A percentile compares a stretch with the other conserved stretches of the same genome.
phyloP scores from a whole-genome alignment of 1,140 invertebrate species.

The Brachystomella parvula region DNA sequence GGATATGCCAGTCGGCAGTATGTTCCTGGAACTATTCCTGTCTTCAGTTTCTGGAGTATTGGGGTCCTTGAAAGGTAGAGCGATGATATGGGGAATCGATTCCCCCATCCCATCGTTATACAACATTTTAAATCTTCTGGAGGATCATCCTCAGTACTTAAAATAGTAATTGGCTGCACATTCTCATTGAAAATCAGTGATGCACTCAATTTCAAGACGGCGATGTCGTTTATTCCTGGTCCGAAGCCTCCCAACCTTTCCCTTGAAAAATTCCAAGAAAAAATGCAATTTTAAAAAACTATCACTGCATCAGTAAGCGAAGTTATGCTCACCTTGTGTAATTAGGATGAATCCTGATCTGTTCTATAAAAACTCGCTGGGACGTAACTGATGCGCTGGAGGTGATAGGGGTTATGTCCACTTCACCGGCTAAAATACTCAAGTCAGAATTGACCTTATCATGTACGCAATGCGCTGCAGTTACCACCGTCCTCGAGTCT shows the following conservation, averaged over 20 bases:
- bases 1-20: not conserved
- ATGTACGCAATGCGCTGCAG: not conserved
- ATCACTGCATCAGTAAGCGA: not conserved
- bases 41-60: not conserved
- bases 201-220: not conserved
- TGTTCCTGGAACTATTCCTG: not conserved
- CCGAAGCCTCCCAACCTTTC: too few relatives aligned
- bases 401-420: too few relatives aligned
- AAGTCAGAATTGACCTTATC: not conserved
- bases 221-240: not conserved
- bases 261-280: too few relatives aligned
- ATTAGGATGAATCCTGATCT: constrained; percentile 1
- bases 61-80: not conserved
- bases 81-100: not conserved
- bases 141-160: not conserved
- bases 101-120: constrained; percentile 1
- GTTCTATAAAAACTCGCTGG: not conserved
- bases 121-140: not conserved
- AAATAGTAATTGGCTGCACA: not conserved
- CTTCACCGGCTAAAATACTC: not conserved
- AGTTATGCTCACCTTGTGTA: not conserved
- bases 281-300: not conserved
- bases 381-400: not conserved
- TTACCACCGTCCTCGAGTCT: not conserved
- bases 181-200: not conserved